Percentiles rank a stretch among this genome's conserved stretches.
Evolutionary conservation across 2,113 vertebrate species (phyloP).

Genomic region (Aegithalos caudatus): DNA sequence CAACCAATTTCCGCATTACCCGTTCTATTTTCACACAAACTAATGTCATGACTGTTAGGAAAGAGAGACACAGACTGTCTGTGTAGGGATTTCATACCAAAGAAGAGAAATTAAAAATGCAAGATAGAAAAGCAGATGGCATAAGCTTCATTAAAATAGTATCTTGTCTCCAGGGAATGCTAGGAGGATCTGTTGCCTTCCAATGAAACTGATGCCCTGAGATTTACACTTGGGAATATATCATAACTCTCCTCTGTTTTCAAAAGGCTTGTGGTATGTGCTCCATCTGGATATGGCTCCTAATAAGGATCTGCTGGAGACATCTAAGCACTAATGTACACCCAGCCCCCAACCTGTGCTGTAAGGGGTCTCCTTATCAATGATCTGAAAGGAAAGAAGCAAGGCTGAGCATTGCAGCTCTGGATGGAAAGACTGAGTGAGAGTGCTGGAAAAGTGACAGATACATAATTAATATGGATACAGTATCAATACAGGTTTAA

Average conservation of each 20-base stretch:
- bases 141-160: conserved; percentile 42
- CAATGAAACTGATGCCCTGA: neutral
- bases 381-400: neutral
- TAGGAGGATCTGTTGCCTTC: neutral
- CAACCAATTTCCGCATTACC: neutral
- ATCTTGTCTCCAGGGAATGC: neutral
- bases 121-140: conserved; percentile 40
- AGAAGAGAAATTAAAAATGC: conserved; percentile 8
- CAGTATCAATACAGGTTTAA: neutral
- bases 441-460: neutral
- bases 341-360: neutral
- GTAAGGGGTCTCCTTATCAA: neutral
- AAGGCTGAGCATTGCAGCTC: neutral
- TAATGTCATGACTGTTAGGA: neutral
- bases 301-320: conserved; percentile 23
- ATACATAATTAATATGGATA: neutral
- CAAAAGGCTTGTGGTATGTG: neutral
- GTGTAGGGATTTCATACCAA: neutral
- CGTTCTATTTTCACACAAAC: neutral
- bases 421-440: neutral
- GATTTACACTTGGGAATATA: neutral
- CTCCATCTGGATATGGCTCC: conserved; percentile 28
- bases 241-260: neutral
- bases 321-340: neutral
- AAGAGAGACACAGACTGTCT: neutral